A percentile compares a stretch with the other conserved stretches of the same genome.
These are phyloP conservation scores for Brachyhypopomus occidentalis DNA, from an alignment of 2,113 vertebrate genomes.

Conservation along the genomic window DNA sequence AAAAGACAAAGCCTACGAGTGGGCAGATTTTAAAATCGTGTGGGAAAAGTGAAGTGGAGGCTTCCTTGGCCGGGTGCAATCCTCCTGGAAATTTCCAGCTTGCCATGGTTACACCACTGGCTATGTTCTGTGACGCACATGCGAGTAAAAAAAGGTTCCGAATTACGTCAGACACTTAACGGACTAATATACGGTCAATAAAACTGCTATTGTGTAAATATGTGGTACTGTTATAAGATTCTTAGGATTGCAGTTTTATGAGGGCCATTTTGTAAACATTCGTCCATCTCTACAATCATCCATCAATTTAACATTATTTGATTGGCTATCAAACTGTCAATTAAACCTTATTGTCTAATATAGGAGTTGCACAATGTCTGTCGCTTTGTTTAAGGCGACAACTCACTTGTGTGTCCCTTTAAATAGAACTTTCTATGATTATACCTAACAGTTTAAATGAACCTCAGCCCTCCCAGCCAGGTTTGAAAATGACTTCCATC, in stretches of 20 bases:
- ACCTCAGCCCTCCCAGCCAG: constrained; percentile 44
- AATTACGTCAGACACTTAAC: constrained; percentile 63
- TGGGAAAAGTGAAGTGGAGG: constrained; percentile 62
- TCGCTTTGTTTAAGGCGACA: not conserved
- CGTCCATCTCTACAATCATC: not conserved
- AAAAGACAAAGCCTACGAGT: constrained; percentile 58
- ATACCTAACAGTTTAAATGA: constrained; percentile 59
- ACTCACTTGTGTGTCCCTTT: constrained; percentile 11
- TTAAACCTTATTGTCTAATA: too few species aligned
- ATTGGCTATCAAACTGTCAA: too few species aligned
- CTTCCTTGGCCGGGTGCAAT: constrained; percentile 54
- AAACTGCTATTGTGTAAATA: constrained; percentile 53
- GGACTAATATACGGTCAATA: constrained; percentile 57
- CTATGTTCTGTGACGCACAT: constrained; percentile 64
- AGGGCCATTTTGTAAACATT: constrained; percentile 5
- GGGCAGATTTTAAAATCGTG: constrained; percentile 53
- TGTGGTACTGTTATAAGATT: constrained; percentile 31
- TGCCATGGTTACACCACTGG: constrained; percentile 54
- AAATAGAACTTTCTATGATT: constrained; percentile 31
- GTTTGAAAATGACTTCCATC: constrained; percentile 58
- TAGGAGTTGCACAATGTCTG: not conserved
- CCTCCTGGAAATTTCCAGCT: constrained; percentile 68
- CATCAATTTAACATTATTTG: not conserved
- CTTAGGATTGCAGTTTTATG: not conserved
- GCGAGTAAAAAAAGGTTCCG: constrained; percentile 62